Conservation (phyloP, 2,113 vertebrate genomes). For the Ginglymostoma cirratum region DNA sequence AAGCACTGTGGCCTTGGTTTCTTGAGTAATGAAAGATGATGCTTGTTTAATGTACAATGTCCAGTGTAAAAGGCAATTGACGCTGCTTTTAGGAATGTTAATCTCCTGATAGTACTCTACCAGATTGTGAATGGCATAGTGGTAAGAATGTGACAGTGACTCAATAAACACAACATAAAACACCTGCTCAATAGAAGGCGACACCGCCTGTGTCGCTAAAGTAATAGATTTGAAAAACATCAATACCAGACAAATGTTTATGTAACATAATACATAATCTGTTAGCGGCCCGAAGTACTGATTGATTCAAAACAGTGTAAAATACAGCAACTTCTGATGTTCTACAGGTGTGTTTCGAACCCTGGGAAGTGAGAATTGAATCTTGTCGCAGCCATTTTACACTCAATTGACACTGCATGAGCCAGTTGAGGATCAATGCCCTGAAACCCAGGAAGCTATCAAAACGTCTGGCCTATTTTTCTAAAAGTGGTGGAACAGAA, state of each 20-base stretch:
- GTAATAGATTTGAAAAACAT: background rate
- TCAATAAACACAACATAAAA: background rate
- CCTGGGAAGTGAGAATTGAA: background rate
- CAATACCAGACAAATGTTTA: background rate
- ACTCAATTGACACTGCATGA: background rate
- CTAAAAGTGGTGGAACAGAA: rapidly evolving
- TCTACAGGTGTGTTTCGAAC: background rate
- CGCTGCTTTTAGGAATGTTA: background rate
- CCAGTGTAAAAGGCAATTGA: background rate
- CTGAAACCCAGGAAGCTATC: background rate
- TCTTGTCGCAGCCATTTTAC: background rate
- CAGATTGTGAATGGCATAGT: background rate
- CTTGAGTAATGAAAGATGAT: background rate
- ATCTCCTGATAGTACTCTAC: background rate
- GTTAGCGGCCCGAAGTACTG: background rate
- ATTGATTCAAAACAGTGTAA: no score
- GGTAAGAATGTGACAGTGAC: background rate
- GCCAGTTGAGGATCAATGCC: background rate
- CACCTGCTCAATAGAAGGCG: background rate
- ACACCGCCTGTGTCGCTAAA: background rate
- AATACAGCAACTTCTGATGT: background rate
- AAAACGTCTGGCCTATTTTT: background rate
- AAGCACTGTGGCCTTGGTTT: background rate
- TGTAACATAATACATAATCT: slow-evolving; percentile 10
- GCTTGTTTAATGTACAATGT: background rate